Percentiles rank a stretch among this genome's conserved stretches.
phyloP scores from a whole-genome alignment of 2,113 vertebrate species.

The Leptocoma aspasia region DNA sequence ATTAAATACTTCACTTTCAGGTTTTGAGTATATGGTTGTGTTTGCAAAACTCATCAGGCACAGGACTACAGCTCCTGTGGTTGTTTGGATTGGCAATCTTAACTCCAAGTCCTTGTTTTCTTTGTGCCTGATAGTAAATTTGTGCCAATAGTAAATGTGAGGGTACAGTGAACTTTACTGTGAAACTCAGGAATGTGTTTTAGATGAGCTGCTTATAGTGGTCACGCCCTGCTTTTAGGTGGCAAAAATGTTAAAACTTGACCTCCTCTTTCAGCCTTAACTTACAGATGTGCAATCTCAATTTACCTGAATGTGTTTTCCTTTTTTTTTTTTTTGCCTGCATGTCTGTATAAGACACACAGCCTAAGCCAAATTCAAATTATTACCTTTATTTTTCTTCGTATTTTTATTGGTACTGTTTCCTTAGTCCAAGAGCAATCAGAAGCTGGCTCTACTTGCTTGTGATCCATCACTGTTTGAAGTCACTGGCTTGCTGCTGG shows the following conservation, averaged over 20 bases:
- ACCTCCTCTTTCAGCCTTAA: background rate
- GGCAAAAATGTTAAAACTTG: background rate
- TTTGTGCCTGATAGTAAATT: background rate
- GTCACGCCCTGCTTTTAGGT: background rate
- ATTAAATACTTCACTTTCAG: background rate
- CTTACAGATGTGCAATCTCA: background rate
- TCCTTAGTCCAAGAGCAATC: background rate
- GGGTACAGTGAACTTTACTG: too few relatives aligned
- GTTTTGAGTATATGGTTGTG: background rate
- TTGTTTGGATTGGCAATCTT: background rate
- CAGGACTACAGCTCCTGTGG: background rate
- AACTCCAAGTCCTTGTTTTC: background rate
- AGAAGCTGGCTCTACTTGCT: background rate
- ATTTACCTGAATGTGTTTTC: background rate
- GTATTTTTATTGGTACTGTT: background rate
- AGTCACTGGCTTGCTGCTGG: background rate
- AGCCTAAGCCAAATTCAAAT: background rate
- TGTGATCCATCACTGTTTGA: background rate
- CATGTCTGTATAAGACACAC: background rate
- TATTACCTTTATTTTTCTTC: background rate
- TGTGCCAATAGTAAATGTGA: background rate
- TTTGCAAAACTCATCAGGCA: background rate
- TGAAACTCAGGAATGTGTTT: background rate
- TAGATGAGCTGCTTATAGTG: background rate
- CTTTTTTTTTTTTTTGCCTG: background rate